Conservation (phyloP, 2,113 vertebrate genomes). For the Bucco capensis region DNA sequence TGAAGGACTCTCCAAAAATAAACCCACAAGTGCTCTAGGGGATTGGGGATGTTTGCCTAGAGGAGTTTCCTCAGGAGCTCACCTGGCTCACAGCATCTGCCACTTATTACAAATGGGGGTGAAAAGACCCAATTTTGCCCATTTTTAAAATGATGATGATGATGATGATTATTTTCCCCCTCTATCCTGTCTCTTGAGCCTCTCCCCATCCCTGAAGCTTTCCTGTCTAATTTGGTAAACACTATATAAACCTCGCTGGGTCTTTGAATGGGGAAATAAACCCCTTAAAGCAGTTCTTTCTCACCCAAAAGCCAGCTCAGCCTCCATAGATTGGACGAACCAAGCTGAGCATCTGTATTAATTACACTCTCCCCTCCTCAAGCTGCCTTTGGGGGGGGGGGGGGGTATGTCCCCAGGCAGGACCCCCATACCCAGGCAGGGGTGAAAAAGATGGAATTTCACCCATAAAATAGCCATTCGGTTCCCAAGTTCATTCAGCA, state of each 20-base stretch:
- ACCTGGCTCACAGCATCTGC: background rate
- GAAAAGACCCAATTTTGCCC: accelerated
- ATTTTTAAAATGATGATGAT: no score
- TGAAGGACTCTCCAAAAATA: accelerated
- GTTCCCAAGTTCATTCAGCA: background rate
- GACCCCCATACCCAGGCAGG: background rate
- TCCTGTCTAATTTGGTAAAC: background rate
- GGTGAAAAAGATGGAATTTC: background rate
- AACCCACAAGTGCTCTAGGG: accelerated
- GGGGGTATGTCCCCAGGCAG: background rate
- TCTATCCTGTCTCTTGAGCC: accelerated
- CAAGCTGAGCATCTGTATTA: constrained; percentile 26
- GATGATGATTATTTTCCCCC: no score
- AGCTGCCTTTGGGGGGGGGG: background rate
- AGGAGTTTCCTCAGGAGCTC: background rate
- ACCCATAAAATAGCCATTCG: background rate
- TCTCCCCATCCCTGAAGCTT: background rate
- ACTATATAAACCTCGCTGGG: background rate
- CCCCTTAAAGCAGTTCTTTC: background rate
- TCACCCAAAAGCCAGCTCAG: background rate
- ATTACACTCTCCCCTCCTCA: constrained; percentile 4
- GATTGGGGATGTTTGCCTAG: accelerated
- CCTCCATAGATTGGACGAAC: background rate
- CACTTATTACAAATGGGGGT: accelerated
- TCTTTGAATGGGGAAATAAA: background rate